Evolutionary conservation across 2,888 invertebrate genomes (phyloP).

Genomic region (Phengaris alcon): DNA sequence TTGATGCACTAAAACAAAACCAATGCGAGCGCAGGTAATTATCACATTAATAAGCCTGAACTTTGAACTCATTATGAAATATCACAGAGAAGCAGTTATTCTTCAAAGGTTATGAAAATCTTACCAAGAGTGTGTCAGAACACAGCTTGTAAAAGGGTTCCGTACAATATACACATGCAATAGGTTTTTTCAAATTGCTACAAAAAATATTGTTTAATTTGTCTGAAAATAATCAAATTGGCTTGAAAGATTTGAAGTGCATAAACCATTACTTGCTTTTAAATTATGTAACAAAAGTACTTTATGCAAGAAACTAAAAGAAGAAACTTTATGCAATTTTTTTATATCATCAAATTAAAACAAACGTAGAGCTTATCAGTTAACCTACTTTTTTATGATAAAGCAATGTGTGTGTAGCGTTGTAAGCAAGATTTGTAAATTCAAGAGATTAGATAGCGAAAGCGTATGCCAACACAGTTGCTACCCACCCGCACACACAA

Average conservation of each 20-base stretch:
- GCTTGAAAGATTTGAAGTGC: too few species aligned
- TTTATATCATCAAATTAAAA: background rate
- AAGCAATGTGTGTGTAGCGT: background rate
- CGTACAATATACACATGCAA: too few species aligned
- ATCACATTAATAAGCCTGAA: background rate
- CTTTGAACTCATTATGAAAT: constrained; percentile 18
- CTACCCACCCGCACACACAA: background rate
- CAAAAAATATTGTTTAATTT: too few species aligned
- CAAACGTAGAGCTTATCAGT: background rate
- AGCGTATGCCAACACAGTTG: background rate
- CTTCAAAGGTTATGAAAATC: background rate
- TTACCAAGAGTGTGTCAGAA: too few species aligned
- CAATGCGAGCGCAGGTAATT: background rate
- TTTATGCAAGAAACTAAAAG: too few species aligned
- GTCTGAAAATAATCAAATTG: too few species aligned
- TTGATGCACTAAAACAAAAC: background rate
- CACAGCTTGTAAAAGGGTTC: too few species aligned
- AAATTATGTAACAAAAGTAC: too few species aligned
- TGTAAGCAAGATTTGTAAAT: background rate
- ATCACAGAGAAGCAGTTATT: background rate
- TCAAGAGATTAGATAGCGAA: constrained; percentile 29
- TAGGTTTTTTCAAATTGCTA: too few species aligned
- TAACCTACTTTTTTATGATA: constrained; percentile 18
- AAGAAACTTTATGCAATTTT: background rate
- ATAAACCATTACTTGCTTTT: too few species aligned